These are phyloP conservation scores for Ceratina calcarata DNA, from an alignment of 1,140 invertebrate species.

Conservation along the genomic window DNA sequence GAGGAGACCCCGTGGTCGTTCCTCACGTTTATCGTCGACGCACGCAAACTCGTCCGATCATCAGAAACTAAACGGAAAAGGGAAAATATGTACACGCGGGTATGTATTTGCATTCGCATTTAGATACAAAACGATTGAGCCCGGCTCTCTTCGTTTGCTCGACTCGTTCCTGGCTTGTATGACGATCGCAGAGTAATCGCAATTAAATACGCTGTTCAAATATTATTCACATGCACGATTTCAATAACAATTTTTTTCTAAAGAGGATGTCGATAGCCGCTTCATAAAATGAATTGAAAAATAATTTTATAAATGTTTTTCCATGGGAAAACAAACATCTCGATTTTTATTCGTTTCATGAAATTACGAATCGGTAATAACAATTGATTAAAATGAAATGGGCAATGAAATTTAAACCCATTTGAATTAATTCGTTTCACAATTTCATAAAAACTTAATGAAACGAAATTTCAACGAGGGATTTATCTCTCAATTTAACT, in stretches of 20 bases:
- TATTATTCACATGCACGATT: background rate
- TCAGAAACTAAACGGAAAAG: constrained; percentile 14
- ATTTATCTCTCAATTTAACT: too few species aligned
- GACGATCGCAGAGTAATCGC: constrained; percentile 37
- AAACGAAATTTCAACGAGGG: too few species aligned
- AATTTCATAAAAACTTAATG: too few species aligned
- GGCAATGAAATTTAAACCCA: too few species aligned
- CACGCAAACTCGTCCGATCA: background rate
- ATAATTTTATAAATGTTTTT: too few species aligned
- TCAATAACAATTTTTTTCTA: background rate
- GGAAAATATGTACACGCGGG: background rate
- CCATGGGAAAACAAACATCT: too few species aligned
- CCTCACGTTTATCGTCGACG: background rate
- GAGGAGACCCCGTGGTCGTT: background rate
- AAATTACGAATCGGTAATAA: too few species aligned
- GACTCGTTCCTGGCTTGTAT: constrained; percentile 30
- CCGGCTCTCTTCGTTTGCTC: constrained; percentile 13
- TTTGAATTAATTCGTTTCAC: too few species aligned
- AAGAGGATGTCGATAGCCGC: background rate
- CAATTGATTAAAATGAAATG: too few species aligned
- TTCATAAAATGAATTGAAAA: too few species aligned
- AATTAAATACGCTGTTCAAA: constrained; percentile 44
- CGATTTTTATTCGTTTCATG: too few species aligned
- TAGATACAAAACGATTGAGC: constrained; percentile 50
- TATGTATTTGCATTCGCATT: constrained; percentile 42